Conservation (phyloP, 1,140 invertebrate genomes). For the Hermetia illucens region DNA sequence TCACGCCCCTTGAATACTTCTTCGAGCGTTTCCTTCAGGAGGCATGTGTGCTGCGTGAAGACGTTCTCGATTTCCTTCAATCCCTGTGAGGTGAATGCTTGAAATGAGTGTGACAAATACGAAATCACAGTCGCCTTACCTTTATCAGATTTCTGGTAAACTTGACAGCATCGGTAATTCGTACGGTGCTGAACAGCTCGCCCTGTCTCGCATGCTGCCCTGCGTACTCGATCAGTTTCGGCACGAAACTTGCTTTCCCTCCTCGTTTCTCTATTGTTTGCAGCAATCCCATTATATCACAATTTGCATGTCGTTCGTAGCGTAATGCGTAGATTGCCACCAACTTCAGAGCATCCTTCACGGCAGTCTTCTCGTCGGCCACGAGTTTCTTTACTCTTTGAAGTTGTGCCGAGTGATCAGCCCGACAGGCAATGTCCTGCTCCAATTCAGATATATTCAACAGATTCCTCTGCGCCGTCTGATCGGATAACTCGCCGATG, state of each 20-base stretch:
- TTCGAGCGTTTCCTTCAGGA: slow-evolving; percentile 73
- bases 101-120: slow-evolving; percentile 8
- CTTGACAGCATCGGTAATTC: slow-evolving; percentile 72
- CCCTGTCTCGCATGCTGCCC: slow-evolving; percentile 59
- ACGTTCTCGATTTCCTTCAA: slow-evolving; percentile 93
- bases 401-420: slow-evolving; percentile 78
- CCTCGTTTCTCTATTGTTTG: slow-evolving; percentile 57
- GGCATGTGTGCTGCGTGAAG: slow-evolving; percentile 87
- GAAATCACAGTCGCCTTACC: slow-evolving; percentile 29
- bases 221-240: slow-evolving; percentile 63
- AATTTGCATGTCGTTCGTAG: slow-evolving; percentile 80
- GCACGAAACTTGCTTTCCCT: slow-evolving; percentile 44
- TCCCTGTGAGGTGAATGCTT: slow-evolving; percentile 40
- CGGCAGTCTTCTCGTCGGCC: slow-evolving; percentile 50
- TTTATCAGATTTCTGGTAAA: slow-evolving; percentile 84
- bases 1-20: slow-evolving; percentile 80
- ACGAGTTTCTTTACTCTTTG: slow-evolving; percentile 61
- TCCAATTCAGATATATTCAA: slow-evolving; percentile 92
- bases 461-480: slow-evolving; percentile 64
- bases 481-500: slow-evolving; percentile 81
- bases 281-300: slow-evolving; percentile 61
- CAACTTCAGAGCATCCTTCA: slow-evolving; percentile 71
- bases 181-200: slow-evolving; percentile 58
- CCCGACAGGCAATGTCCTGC: slow-evolving; percentile 88
- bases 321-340: slow-evolving; percentile 87